Percentiles rank a stretch among this genome's conserved stretches.
Evolutionary conservation across 2,113 vertebrate genomes (phyloP).

Genomic region (Pelobates fuscus): DNA sequence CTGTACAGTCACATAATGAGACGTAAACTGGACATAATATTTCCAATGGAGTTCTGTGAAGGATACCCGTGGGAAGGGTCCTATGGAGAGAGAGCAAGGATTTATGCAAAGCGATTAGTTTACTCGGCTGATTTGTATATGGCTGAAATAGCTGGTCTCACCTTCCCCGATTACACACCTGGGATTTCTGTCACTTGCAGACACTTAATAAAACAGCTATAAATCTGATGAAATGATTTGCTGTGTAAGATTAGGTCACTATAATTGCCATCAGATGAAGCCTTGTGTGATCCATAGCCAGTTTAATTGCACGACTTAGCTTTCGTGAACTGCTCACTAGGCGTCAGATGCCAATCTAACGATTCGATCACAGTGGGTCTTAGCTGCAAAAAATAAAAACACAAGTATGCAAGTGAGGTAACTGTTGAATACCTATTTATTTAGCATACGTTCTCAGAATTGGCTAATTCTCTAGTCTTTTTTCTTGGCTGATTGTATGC

Average conservation of each 20-base stretch:
- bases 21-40: constrained; percentile 1
- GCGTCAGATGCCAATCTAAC: not conserved
- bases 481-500: no score
- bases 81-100: not conserved
- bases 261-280: constrained; percentile 30
- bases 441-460: no score
- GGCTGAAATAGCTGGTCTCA: constrained; percentile 1
- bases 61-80: not conserved
- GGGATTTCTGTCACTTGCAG: constrained; percentile 45
- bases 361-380: not conserved
- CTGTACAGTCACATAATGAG: constrained; percentile 15
- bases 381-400: no score
- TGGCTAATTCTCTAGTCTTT: no score
- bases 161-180: constrained; percentile 29
- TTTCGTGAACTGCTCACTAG: not conserved
- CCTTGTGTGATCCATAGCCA: not conserved
- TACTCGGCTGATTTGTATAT: constrained; percentile 26
- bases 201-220: constrained; percentile 43
- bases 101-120: constrained; percentile 9
- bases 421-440: no score
- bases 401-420: no score
- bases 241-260: constrained; percentile 31
- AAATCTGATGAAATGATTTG: constrained; percentile 29
- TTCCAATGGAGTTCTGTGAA: constrained; percentile 10
- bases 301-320: not conserved